A percentile compares a stretch with the other conserved stretches of the same genome.
Evolutionary conservation across 2,113 vertebrate species (phyloP).

Genomic region (Ceratotherium simum): DNA sequence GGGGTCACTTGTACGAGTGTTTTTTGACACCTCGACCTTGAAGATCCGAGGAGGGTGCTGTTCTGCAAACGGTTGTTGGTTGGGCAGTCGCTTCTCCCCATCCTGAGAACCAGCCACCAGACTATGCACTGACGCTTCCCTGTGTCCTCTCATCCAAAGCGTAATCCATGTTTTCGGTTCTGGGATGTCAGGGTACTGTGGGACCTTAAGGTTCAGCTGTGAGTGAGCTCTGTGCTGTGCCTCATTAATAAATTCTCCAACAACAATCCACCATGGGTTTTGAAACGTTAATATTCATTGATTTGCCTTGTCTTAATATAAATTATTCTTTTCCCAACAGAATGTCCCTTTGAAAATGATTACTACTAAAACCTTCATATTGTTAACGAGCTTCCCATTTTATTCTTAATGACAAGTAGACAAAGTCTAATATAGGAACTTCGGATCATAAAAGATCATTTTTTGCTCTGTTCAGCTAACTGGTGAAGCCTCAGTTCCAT

Average conservation of each 20-base stretch:
- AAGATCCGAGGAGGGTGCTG: not conserved
- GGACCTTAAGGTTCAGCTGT: not conserved
- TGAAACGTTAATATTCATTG: conserved; percentile 65
- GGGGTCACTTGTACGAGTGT: not conserved
- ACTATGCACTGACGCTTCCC: not conserved
- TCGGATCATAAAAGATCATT: not conserved
- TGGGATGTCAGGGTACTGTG: conserved; percentile 42
- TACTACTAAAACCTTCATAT: conserved; percentile 8
- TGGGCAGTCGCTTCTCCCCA: not conserved
- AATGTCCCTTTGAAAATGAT: conserved; percentile 45
- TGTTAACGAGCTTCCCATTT: conserved; percentile 34
- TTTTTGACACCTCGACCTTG: not conserved
- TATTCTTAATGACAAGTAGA: conserved; percentile 60
- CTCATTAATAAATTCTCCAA: conserved; percentile 57
- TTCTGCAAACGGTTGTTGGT: not conserved
- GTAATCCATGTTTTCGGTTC: conserved; percentile 30
- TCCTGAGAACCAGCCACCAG: conserved; percentile 34
- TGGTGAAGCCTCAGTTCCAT: not conserved
- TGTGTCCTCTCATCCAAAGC: not conserved
- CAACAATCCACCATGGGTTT: conserved; percentile 43
- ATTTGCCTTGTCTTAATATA: conserved; percentile 68
- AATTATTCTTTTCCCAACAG: conserved; percentile 63
- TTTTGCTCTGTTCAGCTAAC: conserved; percentile 8
- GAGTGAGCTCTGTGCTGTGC: not conserved
- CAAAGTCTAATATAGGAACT: not conserved